phyloP scores from a whole-genome alignment of 2,888 invertebrate species.

The Gnatocerus cornutus region DNA sequence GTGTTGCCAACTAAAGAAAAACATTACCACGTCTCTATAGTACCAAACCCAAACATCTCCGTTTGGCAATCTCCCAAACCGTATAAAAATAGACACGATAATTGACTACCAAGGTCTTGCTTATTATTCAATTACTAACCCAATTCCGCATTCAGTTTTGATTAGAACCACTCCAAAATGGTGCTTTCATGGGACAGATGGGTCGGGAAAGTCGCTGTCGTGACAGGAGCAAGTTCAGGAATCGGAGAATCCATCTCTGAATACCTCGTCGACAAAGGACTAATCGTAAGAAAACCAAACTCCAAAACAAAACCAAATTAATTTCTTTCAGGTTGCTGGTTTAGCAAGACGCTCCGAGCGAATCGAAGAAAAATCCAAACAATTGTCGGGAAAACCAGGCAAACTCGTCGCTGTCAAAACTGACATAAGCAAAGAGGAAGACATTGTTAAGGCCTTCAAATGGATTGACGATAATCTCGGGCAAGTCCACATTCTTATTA shows the following conservation, averaged over 20 bases:
- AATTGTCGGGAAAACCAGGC: slow-evolving; percentile 41
- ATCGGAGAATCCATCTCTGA: slow-evolving; percentile 73
- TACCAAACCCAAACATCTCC: too few relatives aligned
- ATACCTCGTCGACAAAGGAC: slow-evolving; percentile 70
- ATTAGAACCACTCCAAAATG: slow-evolving; percentile 22
- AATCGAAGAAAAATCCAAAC: slow-evolving; percentile 29
- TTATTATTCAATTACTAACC: too few relatives aligned
- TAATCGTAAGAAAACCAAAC: slow-evolving; percentile 55
- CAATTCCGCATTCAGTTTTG: too few relatives aligned
- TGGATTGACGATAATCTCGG: slow-evolving; percentile 54
- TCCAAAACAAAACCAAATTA: slow-evolving; percentile 40
- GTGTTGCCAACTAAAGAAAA: too few relatives aligned
- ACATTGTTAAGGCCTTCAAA: slow-evolving; percentile 52
- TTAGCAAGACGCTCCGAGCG: slow-evolving; percentile 44
- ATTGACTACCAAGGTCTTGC: too few relatives aligned
- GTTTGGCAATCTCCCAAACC: too few relatives aligned
- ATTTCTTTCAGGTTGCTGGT: slow-evolving; percentile 42
- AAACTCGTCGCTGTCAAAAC: slow-evolving; percentile 52
- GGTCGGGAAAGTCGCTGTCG: slow-evolving; percentile 75
- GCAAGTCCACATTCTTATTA: slow-evolving; percentile 54
- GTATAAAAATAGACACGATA: too few relatives aligned
- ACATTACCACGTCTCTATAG: too few relatives aligned
- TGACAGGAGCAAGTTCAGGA: slow-evolving; percentile 78
- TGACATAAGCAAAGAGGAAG: slow-evolving; percentile 53
- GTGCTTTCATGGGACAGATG: slow-evolving; percentile 73